These are phyloP conservation scores for Heliconius cydno DNA, from an alignment of 2,888 invertebrate genomes.

Conservation along the genomic window DNA sequence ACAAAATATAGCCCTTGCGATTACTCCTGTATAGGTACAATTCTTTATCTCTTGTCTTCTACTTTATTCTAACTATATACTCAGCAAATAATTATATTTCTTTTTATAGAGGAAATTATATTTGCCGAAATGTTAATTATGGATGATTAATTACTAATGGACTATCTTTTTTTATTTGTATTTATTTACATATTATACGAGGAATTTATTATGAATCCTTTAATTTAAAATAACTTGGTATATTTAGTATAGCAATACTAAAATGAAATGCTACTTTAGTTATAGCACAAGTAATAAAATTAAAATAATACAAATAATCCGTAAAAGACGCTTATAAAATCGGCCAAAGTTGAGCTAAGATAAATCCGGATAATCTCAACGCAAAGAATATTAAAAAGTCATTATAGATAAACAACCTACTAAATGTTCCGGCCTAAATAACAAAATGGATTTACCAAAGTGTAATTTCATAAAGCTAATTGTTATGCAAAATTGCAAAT, in stretches of 20 bases:
- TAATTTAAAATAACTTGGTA: not conserved
- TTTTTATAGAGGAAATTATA: too few species aligned
- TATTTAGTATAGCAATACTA: not conserved
- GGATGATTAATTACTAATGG: too few species aligned
- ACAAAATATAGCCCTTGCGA: not conserved
- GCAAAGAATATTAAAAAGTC: constrained; percentile 29
- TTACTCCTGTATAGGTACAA: too few species aligned
- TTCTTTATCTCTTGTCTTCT: too few species aligned
- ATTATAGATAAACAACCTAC: constrained; percentile 27
- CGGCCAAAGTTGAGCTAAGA: not conserved
- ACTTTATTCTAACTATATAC: too few species aligned
- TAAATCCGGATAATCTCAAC: constrained; percentile 16
- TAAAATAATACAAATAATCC: not conserved
- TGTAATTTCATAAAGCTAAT: constrained; percentile 41
- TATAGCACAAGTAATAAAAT: not conserved
- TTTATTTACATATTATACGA: too few species aligned
- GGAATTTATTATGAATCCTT: too few species aligned
- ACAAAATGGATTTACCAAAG: constrained; percentile 41
- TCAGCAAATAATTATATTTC: too few species aligned
- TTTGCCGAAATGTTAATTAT: too few species aligned
- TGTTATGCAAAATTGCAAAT: constrained; percentile 49
- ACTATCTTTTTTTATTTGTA: too few species aligned
- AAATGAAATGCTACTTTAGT: not conserved
- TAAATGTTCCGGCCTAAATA: constrained; percentile 29
- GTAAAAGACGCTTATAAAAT: not conserved